Percentiles rank a stretch among this genome's conserved stretches.
Evolutionary conservation across 2,797 vertebrate genomes (phyloP).

Genomic region (Rhinatrema bivittatum): DNA sequence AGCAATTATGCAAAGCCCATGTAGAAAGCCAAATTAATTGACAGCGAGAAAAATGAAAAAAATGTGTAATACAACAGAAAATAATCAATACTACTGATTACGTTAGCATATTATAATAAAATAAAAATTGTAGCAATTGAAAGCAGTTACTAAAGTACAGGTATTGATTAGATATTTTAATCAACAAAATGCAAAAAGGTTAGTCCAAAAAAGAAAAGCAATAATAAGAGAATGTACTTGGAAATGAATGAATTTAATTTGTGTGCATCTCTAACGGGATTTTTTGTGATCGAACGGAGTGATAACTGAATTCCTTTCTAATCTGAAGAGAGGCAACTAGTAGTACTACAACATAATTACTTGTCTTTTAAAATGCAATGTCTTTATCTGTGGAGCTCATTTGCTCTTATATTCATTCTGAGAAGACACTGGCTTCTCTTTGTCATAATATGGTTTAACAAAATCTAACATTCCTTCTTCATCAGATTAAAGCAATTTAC

Average conservation of each 20-base stretch:
- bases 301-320: slow-evolving; percentile 55
- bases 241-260: slow-evolving; percentile 53
- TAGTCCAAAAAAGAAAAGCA: slow-evolving; percentile 43
- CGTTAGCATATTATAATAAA: slow-evolving; percentile 26
- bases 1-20: no score
- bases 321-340: slow-evolving; percentile 47
- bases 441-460: slow-evolving; percentile 59
- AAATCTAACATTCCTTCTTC: slow-evolving; percentile 49
- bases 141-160: slow-evolving; percentile 38
- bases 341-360: slow-evolving; percentile 53
- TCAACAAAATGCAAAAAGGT: slow-evolving; percentile 39
- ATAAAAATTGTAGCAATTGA: slow-evolving; percentile 20
- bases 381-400: slow-evolving; percentile 49
- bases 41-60: no score
- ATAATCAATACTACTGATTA: slow-evolving; percentile 34
- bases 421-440: slow-evolving; percentile 48
- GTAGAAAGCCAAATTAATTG: no score
- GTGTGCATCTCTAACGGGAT: slow-evolving; percentile 51
- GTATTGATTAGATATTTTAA: slow-evolving; percentile 40
- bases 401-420: slow-evolving; percentile 56
- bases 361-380: slow-evolving; percentile 59
- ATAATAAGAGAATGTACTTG: slow-evolving; percentile 28
- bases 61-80: no score
- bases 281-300: no score
- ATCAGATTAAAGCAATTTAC: slow-evolving; percentile 58